These are phyloP conservation scores for Aurelia aurita complex sp. Pacific DNA, from an alignment of 30 jellyfish, hydroid and myxozoan genomes.

Conservation along the genomic window DNA sequence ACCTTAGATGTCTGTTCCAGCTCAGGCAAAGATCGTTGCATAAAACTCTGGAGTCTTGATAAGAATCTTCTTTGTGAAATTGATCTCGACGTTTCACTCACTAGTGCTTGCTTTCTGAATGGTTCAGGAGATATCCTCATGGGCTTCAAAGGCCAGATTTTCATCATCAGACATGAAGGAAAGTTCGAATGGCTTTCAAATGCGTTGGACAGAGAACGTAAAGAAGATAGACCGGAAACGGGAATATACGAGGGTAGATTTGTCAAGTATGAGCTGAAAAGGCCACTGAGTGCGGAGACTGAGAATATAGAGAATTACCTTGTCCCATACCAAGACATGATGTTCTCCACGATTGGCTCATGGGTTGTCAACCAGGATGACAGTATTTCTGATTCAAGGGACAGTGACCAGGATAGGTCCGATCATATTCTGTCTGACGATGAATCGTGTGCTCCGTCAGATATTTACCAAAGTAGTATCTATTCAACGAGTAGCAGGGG, in stretches of 20 bases:
- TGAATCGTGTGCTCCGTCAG: slow-evolving; percentile 53
- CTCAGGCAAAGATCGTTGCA: slow-evolving; percentile 49
- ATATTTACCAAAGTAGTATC: slow-evolving; percentile 58
- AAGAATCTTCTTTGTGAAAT: slow-evolving; percentile 62
- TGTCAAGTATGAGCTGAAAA: slow-evolving; percentile 40
- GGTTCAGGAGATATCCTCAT: slow-evolving; percentile 49
- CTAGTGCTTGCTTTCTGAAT: slow-evolving; percentile 66
- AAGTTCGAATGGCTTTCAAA: slow-evolving; percentile 34
- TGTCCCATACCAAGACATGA: slow-evolving; percentile 71
- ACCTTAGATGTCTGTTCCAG: slow-evolving; percentile 30
- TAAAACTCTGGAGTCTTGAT: slow-evolving; percentile 66
- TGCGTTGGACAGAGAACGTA: neutral
- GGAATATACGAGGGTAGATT: slow-evolving; percentile 58
- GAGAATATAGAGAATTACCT: slow-evolving; percentile 64
- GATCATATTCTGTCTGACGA: slow-evolving; percentile 34
- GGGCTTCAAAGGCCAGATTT: slow-evolving; percentile 60
- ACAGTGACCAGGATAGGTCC: neutral
- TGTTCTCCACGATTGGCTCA: slow-evolving; percentile 54
- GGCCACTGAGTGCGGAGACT: slow-evolving; percentile 45
- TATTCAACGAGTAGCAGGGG: slow-evolving; percentile 32
- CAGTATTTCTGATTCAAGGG: neutral
- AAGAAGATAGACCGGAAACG: slow-evolving; percentile 23
- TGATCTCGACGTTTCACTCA: slow-evolving; percentile 32
- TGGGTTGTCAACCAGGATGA: slow-evolving; percentile 51
- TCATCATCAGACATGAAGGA: slow-evolving; percentile 27